These are phyloP conservation scores for Hoplias malabaricus DNA, from an alignment of 2,113 vertebrate species.

Conservation along the genomic window DNA sequence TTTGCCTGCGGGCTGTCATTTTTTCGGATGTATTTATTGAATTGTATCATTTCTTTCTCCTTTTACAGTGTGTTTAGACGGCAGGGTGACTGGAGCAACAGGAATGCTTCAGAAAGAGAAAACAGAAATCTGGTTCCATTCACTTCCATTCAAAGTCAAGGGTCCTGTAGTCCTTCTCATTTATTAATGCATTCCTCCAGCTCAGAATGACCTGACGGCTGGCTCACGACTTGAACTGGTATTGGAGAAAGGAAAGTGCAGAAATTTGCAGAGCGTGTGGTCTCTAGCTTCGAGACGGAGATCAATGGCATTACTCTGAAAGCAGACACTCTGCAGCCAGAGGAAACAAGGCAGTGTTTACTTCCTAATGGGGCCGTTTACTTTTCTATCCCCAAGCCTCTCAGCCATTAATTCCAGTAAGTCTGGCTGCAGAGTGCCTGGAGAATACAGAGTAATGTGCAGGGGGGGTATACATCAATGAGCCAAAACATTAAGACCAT, in stretches of 20 bases:
- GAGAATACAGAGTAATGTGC: background rate
- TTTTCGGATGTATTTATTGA: too few relatives aligned
- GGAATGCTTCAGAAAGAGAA: too few relatives aligned
- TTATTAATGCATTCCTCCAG: too few relatives aligned
- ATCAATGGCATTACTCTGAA: background rate
- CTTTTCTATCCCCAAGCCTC: background rate
- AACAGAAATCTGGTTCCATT: too few relatives aligned
- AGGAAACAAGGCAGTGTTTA: background rate
- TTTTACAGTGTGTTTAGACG: too few relatives aligned
- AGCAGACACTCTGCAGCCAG: background rate
- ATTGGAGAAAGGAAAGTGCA: background rate
- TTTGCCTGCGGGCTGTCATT: background rate
- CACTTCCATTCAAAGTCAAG: too few relatives aligned
- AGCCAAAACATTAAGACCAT: too few relatives aligned
- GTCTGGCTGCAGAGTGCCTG: background rate
- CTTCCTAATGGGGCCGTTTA: background rate
- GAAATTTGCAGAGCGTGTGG: background rate
- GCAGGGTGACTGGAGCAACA: too few relatives aligned
- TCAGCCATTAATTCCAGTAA: background rate
- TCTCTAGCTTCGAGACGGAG: background rate
- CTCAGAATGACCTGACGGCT: background rate
- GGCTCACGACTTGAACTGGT: background rate
- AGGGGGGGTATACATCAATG: too few relatives aligned
- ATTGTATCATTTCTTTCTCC: too few relatives aligned
- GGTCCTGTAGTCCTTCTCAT: too few relatives aligned